Conservation (phyloP, 2,888 invertebrate species). For the Troglohyphantes excavatus region DNA sequence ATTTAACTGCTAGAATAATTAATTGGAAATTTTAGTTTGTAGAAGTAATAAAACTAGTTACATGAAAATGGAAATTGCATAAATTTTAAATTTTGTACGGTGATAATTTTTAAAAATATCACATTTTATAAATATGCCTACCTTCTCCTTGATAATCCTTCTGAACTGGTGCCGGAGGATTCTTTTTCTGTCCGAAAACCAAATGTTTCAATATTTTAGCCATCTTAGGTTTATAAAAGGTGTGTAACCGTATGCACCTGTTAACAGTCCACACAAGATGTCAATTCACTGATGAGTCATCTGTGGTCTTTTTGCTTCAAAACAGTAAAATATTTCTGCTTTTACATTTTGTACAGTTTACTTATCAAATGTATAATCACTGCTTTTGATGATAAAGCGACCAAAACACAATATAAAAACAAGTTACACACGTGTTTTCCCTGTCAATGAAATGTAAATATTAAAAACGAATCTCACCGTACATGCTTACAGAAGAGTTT, state of each 20-base stretch:
- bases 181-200: slow-evolving; percentile 75
- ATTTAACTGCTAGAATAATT: no score
- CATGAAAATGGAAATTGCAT: neutral
- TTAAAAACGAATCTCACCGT: slow-evolving; percentile 35
- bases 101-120: neutral
- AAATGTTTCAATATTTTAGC: slow-evolving; percentile 75
- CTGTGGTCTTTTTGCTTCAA: slow-evolving; percentile 39
- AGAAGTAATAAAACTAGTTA: neutral
- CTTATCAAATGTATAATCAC: neutral
- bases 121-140: slow-evolving; percentile 11
- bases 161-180: slow-evolving; percentile 72
- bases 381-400: slow-evolving; percentile 10
- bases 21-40: neutral
- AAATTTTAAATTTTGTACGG: neutral
- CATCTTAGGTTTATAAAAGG: slow-evolving; percentile 19
- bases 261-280: slow-evolving; percentile 69
- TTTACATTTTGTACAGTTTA: slow-evolving; percentile 24
- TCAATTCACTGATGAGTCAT: slow-evolving; percentile 63
- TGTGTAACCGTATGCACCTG: slow-evolving; percentile 44
- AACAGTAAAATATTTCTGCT: slow-evolving; percentile 2
- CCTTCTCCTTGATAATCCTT: slow-evolving; percentile 74
- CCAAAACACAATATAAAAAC: neutral
- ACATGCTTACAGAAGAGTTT: slow-evolving; percentile 44
- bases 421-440: slow-evolving; percentile 50
- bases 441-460: slow-evolving; percentile 16